Base-by-base conservation (phyloP, 2,113 vertebrate genomes). In the Cyphomyrus discorhynchus region DNA sequence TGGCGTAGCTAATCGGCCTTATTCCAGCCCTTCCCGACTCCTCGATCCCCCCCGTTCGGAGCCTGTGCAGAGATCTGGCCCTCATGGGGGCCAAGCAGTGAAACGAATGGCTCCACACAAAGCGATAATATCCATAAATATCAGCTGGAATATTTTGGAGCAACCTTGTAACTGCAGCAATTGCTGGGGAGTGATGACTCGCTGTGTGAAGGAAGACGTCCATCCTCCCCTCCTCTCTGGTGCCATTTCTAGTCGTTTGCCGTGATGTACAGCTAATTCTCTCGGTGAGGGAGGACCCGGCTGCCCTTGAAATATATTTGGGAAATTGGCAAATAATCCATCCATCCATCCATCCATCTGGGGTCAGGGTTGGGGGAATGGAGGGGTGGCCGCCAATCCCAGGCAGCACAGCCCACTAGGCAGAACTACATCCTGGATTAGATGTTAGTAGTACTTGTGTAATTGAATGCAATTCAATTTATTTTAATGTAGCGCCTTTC, bases 161-260 rank as follows among this genome's bases (percentile, higher is more conserved):
- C 13, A 49, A 11, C 46, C 70, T 89, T 80, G 49, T 53, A 89
- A 35, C 5, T 35, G 46, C 13, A 82, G 27, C 47, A 11, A 39
- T 19, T 82, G 50, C 88, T 35, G 47, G 70, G 47, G 88, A 89
- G 27, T 77, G 70, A 82, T 89, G 88, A 74, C 27, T 89, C 9
- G 13, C 46, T 10, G 31, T 31, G 49, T 80, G 21, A 50, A 8
- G 39, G 70, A 89, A 74, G 46, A 7, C 11, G 3, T 15, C 49
- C 42, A 45, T 66, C 13, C 70, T n/a, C 39, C 24, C 35, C 56
- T 42, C 35, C n/a, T 5, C 49, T 13, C 0, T 70, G 5, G 3
- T 50, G 49, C 74, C 74, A 74, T 39, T 88, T 27, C 3, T 21
- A 80, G 35, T 24, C 27, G 5, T 74, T 47, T 77, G 45, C 88